A percentile compares a stretch with the other conserved stretches of the same genome.
phyloP scores from a whole-genome alignment of 2,888 invertebrate species.

The Anoncus sp. region DNA sequence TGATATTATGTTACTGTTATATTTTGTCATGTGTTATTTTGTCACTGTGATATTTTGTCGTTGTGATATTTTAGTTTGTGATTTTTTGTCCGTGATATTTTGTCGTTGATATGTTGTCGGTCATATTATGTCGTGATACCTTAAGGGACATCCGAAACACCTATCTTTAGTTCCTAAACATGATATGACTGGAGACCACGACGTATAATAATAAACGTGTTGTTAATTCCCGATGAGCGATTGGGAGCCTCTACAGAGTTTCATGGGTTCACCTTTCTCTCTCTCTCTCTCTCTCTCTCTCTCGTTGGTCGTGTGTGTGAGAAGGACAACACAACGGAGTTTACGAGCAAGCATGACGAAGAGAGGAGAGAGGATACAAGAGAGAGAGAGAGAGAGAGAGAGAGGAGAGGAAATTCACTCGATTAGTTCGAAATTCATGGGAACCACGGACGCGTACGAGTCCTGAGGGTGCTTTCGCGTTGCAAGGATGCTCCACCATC shows the following conservation, averaged over 20 bases:
- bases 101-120: too few relatives aligned
- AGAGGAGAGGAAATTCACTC: constrained; percentile 64
- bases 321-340: constrained; percentile 32
- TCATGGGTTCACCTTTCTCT: constrained; percentile 1
- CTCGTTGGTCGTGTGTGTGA: constrained; percentile 15
- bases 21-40: too few relatives aligned
- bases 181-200: constrained; percentile 38
- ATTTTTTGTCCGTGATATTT: too few relatives aligned
- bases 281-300: constrained; percentile 3
- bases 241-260: constrained; percentile 25
- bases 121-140: too few relatives aligned
- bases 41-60: too few relatives aligned
- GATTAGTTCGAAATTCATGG: constrained; percentile 71
- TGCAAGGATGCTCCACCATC: constrained; percentile 58
- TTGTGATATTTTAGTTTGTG: too few relatives aligned
- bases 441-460: constrained; percentile 59
- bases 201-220: constrained; percentile 55
- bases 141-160: constrained; percentile 3
- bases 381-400: constrained; percentile 10
- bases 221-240: constrained; percentile 58
- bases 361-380: too few relatives aligned
- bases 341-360: constrained; percentile 45
- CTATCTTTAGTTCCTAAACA: constrained; percentile 31
- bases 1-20: too few relatives aligned
- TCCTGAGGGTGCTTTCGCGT: constrained; percentile 66